Evolutionary conservation across 2,888 invertebrate species (phyloP).

Genomic region (Orthosia incerta): DNA sequence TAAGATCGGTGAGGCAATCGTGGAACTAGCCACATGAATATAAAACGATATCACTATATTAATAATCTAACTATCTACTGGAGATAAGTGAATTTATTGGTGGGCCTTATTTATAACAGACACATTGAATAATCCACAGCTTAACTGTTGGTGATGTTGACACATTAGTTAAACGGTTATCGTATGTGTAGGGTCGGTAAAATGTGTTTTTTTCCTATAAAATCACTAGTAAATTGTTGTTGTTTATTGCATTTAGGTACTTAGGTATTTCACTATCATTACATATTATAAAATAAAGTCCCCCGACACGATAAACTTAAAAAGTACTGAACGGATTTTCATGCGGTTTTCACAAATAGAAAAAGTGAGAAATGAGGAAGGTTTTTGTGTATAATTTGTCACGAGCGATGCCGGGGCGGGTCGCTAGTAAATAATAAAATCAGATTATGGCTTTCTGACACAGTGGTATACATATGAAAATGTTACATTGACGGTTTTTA

Average conservation of each 20-base stretch:
- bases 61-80: slow-evolving; percentile 20
- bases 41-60: slow-evolving; percentile 23
- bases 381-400: too few species aligned
- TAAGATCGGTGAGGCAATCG: not conserved
- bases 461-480: not conserved
- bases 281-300: too few species aligned
- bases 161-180: slow-evolving; percentile 3
- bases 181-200: not conserved
- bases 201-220: not conserved
- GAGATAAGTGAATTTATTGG: slow-evolving; percentile 20
- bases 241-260: not conserved
- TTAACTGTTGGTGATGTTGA: not conserved
- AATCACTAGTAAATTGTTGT: not conserved
- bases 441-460: not conserved
- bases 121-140: not conserved
- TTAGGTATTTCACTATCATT: too few species aligned
- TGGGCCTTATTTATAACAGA: slow-evolving; percentile 5
- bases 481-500: not conserved
- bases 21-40: not conserved
- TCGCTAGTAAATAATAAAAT: not conserved
- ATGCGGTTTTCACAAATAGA: too few species aligned
- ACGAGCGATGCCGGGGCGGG: too few species aligned
- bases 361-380: too few species aligned
- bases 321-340: too few species aligned
- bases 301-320: too few species aligned